Evolutionary conservation across 2,888 invertebrate genomes (phyloP).

Genomic region (Phaonia tiefii): DNA sequence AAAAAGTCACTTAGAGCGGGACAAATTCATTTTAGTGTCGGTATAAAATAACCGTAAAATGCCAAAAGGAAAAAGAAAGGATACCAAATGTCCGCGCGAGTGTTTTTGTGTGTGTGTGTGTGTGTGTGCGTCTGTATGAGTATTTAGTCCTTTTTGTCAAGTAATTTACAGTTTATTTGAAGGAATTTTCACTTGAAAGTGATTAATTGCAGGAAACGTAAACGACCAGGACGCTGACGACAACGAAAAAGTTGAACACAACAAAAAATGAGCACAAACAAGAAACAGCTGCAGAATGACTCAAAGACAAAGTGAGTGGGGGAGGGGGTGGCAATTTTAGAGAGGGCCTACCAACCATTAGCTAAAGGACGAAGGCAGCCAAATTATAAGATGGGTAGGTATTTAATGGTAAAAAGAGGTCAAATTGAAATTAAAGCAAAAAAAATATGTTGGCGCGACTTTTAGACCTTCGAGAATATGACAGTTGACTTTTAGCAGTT

Average conservation of each 20-base stretch:
- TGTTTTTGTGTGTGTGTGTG: background rate
- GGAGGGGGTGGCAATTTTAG: too few species aligned
- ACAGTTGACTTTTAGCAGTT: too few species aligned
- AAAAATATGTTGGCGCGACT: too few species aligned
- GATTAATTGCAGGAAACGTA: slow-evolving; percentile 73
- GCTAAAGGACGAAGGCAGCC: background rate
- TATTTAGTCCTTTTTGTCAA: slow-evolving; percentile 56
- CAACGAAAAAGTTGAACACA: too few species aligned
- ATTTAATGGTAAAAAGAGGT: too few species aligned
- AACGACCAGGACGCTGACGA: background rate
- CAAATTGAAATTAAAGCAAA: too few species aligned
- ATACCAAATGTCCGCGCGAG: background rate
- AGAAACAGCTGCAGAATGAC: slow-evolving; percentile 35
- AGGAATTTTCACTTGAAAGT: slow-evolving; percentile 75
- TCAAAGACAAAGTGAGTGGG: background rate
- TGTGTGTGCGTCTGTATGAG: background rate
- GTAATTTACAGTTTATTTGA: slow-evolving; percentile 66
- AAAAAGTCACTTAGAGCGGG: slow-evolving; percentile 1
- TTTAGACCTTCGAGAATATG: too few species aligned
- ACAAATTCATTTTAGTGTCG: slow-evolving; percentile 32
- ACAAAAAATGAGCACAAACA: slow-evolving; percentile 16
- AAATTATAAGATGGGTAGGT: too few species aligned
- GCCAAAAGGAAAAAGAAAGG: background rate
- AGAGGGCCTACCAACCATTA: too few species aligned
- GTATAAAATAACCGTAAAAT: slow-evolving; percentile 6